These are phyloP conservation scores for Odontocerum albicorne DNA, from an alignment of 2,888 invertebrate species.

Conservation along the genomic window DNA sequence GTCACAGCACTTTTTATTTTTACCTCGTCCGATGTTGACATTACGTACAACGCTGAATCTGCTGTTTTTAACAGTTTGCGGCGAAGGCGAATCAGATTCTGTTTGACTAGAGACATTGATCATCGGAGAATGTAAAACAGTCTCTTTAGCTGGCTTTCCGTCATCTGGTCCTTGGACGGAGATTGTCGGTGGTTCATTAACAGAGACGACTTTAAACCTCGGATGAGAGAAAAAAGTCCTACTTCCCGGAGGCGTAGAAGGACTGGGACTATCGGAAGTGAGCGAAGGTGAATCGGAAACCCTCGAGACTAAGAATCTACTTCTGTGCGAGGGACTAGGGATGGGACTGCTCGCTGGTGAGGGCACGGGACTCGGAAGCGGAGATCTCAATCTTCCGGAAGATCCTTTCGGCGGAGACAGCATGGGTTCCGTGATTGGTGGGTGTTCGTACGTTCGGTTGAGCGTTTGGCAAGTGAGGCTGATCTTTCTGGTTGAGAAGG, in stretches of 20 bases:
- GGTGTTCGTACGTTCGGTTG: conserved; percentile 34
- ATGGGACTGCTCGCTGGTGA: conserved; percentile 70
- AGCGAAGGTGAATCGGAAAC: conserved; percentile 45
- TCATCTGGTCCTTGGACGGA: conserved; percentile 43
- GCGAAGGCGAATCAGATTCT: background rate
- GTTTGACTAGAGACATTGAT: conserved; percentile 19
- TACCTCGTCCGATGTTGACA: conserved; percentile 2
- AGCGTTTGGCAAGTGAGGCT: conserved; percentile 70
- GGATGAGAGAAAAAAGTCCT: conserved; percentile 43
- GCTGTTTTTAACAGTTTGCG: conserved; percentile 13
- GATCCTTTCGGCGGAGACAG: conserved; percentile 38
- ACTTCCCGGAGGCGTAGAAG: conserved; percentile 46
- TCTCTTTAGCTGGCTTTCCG: background rate
- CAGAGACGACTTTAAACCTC: conserved; percentile 57
- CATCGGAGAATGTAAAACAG: conserved; percentile 8
- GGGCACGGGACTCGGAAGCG: conserved; percentile 64
- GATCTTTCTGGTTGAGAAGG: conserved; percentile 61
- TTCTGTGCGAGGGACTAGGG: conserved; percentile 52
- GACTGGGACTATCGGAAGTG: conserved; percentile 45
- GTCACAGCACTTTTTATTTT: background rate
- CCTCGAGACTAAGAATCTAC: conserved; percentile 49
- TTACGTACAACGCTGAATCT: conserved; percentile 28
- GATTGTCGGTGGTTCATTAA: conserved; percentile 37
- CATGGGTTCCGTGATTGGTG: conserved; percentile 38
- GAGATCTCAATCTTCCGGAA: conserved; percentile 62